Conservation (phyloP, 2,113 vertebrate genomes). For the Myocastor coypus region DNA sequence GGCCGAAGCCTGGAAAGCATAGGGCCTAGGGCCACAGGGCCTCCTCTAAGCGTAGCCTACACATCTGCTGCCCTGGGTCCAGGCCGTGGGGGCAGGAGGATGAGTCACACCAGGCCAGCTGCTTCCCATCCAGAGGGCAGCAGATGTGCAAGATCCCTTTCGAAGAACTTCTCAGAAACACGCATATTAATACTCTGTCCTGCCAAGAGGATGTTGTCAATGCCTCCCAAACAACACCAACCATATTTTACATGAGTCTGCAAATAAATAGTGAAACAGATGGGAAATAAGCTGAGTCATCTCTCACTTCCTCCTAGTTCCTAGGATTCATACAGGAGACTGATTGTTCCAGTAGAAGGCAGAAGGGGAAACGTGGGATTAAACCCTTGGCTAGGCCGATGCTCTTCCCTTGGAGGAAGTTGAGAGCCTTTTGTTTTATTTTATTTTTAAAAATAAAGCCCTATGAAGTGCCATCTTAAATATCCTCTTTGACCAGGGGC, state of each 20-base stretch:
- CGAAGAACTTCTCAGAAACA: conserved; percentile 30
- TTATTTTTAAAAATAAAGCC: neutral
- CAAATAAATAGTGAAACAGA: conserved; percentile 58
- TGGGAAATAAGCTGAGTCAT: conserved; percentile 29
- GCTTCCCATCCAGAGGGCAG: neutral
- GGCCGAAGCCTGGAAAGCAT: neutral
- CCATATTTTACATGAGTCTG: neutral
- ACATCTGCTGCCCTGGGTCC: conserved; percentile 3
- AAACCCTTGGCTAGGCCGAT: neutral
- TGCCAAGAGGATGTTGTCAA: neutral
- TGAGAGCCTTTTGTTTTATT: neutral
- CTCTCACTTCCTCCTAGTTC: neutral
- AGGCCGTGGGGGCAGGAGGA: neutral
- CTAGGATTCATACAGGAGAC: neutral
- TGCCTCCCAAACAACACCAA: neutral
- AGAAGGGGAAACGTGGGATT: neutral
- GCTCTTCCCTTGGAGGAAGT: neutral
- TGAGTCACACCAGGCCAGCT: neutral
- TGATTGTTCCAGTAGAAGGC: neutral
- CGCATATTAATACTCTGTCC: neutral
- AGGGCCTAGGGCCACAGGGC: neutral
- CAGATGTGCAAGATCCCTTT: conserved; percentile 41
- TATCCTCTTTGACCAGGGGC: neutral
- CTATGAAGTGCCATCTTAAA: conserved; percentile 14
- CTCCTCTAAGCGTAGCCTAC: neutral